Conservation (phyloP, 2,797 vertebrate species). For the Pantherophis alleghaniensis region DNA sequence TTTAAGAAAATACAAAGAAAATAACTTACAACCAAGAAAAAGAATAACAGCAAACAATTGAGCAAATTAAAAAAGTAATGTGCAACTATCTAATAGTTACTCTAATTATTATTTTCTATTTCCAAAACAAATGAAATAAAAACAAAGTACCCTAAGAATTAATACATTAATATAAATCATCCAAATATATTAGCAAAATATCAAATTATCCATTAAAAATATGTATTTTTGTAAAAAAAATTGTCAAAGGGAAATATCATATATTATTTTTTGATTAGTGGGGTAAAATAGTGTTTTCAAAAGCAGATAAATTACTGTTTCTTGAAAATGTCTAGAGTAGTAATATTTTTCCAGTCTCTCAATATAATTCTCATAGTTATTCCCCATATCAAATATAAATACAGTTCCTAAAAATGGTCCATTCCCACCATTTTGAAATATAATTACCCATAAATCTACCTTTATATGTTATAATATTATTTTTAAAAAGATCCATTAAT, state of each 20-base stretch:
- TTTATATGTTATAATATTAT: not conserved
- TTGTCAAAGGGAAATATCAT: not conserved
- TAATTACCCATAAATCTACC: not conserved
- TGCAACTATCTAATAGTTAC: not conserved
- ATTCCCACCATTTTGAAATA: not conserved
- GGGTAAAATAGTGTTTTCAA: not conserved
- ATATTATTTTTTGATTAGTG: not conserved
- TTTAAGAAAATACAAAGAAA: not conserved
- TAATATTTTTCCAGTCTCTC: not conserved
- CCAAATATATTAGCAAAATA: not conserved
- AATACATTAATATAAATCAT: not conserved
- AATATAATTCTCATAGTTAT: not conserved
- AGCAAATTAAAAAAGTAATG: not conserved
- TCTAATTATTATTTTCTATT: not conserved
- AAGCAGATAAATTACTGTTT: not conserved
- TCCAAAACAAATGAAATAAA: not conserved
- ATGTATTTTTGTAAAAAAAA: not conserved
- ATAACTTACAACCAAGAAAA: not conserved
- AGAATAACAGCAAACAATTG: not conserved
- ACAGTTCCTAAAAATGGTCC: not conserved
- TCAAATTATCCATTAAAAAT: not conserved
- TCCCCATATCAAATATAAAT: not conserved
- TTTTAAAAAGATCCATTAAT: not conserved
- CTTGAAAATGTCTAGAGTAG: not conserved
- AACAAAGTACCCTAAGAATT: not conserved